A percentile compares a stretch with the other conserved stretches of the same genome.
phyloP scores from a whole-genome alignment of 2,888 invertebrate genomes.

The Aquatica leii region DNA sequence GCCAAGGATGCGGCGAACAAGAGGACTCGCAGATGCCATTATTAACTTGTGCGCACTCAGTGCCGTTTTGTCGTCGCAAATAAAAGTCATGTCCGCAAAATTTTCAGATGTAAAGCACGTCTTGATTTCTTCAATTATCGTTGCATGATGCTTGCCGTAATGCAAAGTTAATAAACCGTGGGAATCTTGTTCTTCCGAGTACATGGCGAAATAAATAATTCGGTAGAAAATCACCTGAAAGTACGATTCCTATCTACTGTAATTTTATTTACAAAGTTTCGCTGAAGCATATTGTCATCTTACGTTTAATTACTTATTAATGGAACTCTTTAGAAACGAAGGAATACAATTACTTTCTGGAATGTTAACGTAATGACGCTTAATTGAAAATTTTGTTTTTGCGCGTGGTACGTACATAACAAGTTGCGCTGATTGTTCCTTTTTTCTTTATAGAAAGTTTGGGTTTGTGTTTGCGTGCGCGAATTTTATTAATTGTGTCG shows the following conservation, averaged over 20 bases:
- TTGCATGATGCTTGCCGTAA: conserved; percentile 93
- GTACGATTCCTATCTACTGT: conserved; percentile 21
- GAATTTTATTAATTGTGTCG: too few relatives aligned
- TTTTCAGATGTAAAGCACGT: conserved; percentile 88
- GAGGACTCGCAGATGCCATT: conserved; percentile 86
- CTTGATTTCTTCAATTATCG: conserved; percentile 89
- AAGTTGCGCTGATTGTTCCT: too few relatives aligned
- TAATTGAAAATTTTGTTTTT: conserved; percentile 1
- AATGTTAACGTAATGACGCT: not conserved
- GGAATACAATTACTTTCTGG: not conserved
- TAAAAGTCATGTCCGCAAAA: conserved; percentile 85
- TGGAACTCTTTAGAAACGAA: not conserved
- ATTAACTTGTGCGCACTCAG: conserved; percentile 85
- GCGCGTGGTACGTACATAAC: too few relatives aligned
- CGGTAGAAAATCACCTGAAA: conserved; percentile 52
- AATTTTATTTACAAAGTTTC: conserved; percentile 3
- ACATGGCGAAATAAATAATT: conserved; percentile 62
- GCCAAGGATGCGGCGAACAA: conserved; percentile 79
- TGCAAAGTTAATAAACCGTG: conserved; percentile 87
- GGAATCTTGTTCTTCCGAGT: conserved; percentile 64
- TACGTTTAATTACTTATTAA: too few relatives aligned
- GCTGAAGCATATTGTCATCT: not conserved
- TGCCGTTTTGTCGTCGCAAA: conserved; percentile 84
- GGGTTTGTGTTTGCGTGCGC: too few relatives aligned
- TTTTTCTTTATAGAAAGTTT: too few relatives aligned